Evolutionary conservation across 2,797 vertebrate species (phyloP), one percentile per base, ranked within the genome.

Genomic region (Xenopus petersii): DNA sequence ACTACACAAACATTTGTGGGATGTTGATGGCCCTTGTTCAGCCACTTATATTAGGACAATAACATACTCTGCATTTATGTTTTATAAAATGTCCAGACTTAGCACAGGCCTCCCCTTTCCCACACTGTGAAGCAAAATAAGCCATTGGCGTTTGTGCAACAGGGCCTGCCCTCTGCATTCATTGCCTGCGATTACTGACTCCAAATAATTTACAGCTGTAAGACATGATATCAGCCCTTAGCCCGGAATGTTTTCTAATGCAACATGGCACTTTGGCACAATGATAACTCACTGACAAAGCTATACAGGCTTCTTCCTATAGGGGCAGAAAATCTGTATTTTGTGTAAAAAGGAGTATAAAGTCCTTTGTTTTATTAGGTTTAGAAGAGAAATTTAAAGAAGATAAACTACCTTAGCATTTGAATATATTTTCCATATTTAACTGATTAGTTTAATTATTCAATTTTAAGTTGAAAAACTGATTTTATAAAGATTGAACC

Each of bases 261-360:
- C 16, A 62, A 24, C 71, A 60, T 56, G 70, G 81, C 76, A 82
- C 56, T 67, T 79, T 84, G 83, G 81, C 86, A 84, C 79, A 3
- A 15, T 51, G 47, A 70, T 36, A 82, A 80, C 80, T 87, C 80
- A 79, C 85, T 84, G 86, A 54, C 75, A 73, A 72, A n/a, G 2
- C 54, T 56, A 17, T n/a, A 21, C 2, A 3, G 54, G 48, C 13
- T 36, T 36, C 3, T 36, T 36, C 33, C 33, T 36, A 36, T 36
- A 36, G 33, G 33, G 6, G 6, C 33, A 4, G 33, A 6, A 36
- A 36, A 36, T 36, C 33, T 1, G 33, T 36, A 36, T 36, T 3
- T 36, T 36, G 33, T 36, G 33, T 21, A 21, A 21, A 21, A 21
- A 21, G 21, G 3, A 36, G 33, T 36, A 36, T 1, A 36, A 36